Evolutionary conservation across 92 coral and sea anemone species (phyloP), one percentile per base, ranked within the genome.

Genomic region (Porites rus): DNA sequence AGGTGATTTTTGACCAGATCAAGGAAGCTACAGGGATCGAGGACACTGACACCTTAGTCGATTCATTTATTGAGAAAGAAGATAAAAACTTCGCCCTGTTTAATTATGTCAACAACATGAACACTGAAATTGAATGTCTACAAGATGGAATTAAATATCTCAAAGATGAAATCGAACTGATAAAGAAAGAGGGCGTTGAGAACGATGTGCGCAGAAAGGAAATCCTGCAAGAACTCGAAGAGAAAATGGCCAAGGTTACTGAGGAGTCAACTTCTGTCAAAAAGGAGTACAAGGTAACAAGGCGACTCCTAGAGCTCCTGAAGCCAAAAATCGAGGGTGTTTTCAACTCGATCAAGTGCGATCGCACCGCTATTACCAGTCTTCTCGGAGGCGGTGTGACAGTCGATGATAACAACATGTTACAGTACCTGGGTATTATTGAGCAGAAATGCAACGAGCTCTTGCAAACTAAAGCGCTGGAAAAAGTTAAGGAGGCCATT

Each of bases 1-100:
- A 95, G 65, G 94, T 81, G 19, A 93, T 95, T 38, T 97, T 97
- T 70, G 91, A 85, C 24, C 91, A 92, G 91, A 97, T 97, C 11
- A 97, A 93, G 75, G 94, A 90, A 65, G 99, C 96, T 7, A 95
- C 99, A 18, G 95, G 95, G 22, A 93, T 93, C 51, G 81, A 93
- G n/a, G 98, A 95, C 56, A 97, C 95, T 13, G 87, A 92, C 79
- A 88, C 86, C 19, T 89, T 97, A 62, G 99, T 97, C 18, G 76
- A 85, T 9, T 93, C 94, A 22, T 97, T 97, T 89, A 95, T 97
- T 71, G 93, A 92, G 75, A 93, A 90, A 19, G 99, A 97, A 71
- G 99, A 97, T 92, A 92, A 89, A 67, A 97, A 95, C 91, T 97
- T 97, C 74, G 99, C 98, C n/a, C 91, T 95, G 84, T 97, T 92